Conservation (phyloP, 2,888 invertebrate genomes). For the Cerastis leucographa region DNA sequence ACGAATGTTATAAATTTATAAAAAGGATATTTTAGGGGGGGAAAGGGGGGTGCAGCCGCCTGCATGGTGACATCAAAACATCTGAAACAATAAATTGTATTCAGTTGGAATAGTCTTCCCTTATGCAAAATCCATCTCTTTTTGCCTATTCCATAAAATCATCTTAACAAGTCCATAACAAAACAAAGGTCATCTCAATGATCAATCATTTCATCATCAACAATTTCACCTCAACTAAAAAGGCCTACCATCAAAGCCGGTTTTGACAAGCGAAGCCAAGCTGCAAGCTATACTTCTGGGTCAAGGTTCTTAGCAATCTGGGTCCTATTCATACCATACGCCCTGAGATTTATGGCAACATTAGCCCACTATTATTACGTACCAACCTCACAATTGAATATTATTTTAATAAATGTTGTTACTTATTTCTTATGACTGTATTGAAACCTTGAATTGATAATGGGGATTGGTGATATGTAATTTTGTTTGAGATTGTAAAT, state of each 20-base stretch:
- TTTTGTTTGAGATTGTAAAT: conserved; percentile 36
- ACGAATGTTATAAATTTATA: too few relatives aligned
- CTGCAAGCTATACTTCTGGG: conserved; percentile 52
- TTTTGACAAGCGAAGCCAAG: conserved; percentile 48
- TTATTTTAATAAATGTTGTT: conserved; percentile 79
- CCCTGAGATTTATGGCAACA: conserved; percentile 82
- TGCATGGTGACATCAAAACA: too few relatives aligned
- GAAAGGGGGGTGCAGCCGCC: too few relatives aligned
- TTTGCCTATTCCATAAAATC: neutral
- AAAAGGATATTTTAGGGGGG: too few relatives aligned
- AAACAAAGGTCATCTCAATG: conserved; percentile 20
- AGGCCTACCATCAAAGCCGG: conserved; percentile 49
- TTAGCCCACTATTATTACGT: conserved; percentile 79
- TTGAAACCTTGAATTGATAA: conserved; percentile 76
- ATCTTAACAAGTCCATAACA: neutral
- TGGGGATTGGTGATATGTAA: conserved; percentile 56
- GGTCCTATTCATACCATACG: conserved; percentile 71
- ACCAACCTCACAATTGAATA: conserved; percentile 82
- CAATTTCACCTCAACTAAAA: conserved; percentile 34
- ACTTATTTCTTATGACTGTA: conserved; percentile 66
- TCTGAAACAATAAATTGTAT: neutral
- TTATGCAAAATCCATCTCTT: neutral
- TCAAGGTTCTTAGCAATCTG: conserved; percentile 68
- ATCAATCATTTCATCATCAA: conserved; percentile 31
- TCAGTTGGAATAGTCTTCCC: neutral